Evolutionary conservation across 2,888 invertebrate species (phyloP), one percentile per base, ranked within the genome.

Genomic region (Oscheius sp.): DNA sequence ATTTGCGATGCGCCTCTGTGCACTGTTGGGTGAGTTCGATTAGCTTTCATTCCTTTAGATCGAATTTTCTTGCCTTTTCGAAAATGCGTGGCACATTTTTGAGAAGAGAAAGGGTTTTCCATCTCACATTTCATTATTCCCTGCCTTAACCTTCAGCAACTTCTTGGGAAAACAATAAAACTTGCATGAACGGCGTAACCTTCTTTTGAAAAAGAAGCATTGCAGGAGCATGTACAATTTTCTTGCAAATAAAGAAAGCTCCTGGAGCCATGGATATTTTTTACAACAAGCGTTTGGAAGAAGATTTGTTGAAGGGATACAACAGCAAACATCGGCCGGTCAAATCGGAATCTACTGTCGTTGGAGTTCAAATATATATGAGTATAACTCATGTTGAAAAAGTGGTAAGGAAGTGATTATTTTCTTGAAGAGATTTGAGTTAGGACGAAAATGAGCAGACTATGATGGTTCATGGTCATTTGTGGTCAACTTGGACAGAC

Each of bases 371-470:
- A n/a, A 77, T 83, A 3, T 80, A 74, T 55, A 46, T 85, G 27
- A 78, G 78, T 31, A 78, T 84, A 27, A 81, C 78, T 50, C 85
- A 85, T 71, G 76, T 86, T 29, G 85, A 85, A 71, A 79, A 76
- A 76, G 83, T 85, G 65, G 85, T 85, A 46, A 65, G 80, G 31
- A 12, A 45, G 17, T 45, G 25, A 3, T 42, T 8, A 1, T 25
- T 27, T 3, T 2, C 17, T 20, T 15, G 12, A 17, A 48, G 46
- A 12, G n/a, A 46, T 25, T 15, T 48, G 2, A 23, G 70, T 37
- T 69, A 85, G 85, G 81, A 85, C 64, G 83, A 85, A 63, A 42
- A 72, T 17, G 85, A 85, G 57, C 85, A 86, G 57, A 86, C 85
- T 23, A 82, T 85, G 69, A 45, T 80, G 12, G 72, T 85, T 3